A percentile compares a stretch with the other conserved stretches of the same genome.
These are phyloP conservation scores for Penelope pileata DNA, from an alignment of 2,113 vertebrate genomes.

Conservation along the genomic window DNA sequence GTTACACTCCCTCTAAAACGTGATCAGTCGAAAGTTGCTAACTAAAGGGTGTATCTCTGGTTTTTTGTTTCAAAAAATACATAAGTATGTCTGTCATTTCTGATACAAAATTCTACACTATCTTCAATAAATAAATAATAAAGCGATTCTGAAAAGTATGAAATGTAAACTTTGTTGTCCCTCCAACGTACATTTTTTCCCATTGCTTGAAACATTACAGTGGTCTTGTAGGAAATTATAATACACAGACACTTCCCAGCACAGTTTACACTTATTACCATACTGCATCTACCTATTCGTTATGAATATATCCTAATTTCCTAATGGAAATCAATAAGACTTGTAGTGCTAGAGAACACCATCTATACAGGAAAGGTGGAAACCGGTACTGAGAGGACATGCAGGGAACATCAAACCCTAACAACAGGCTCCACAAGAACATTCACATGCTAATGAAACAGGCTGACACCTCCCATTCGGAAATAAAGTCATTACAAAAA, in stretches of 20 bases:
- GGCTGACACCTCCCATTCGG: conserved; percentile 27
- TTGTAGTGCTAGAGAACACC: conserved; percentile 62
- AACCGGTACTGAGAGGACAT: conserved; percentile 65
- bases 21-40: conserved; percentile 70
- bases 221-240: conserved; percentile 61
- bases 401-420: conserved; percentile 64
- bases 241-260: conserved; percentile 67
- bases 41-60: conserved; percentile 72
- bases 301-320: conserved; percentile 54
- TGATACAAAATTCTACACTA: conserved; percentile 81
- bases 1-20: conserved; percentile 57
- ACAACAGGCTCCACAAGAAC: conserved; percentile 51
- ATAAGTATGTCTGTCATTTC: conserved; percentile 77
- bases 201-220: conserved; percentile 67
- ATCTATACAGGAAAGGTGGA: conserved; percentile 53
- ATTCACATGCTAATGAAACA: conserved; percentile 51
- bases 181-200: conserved; percentile 57
- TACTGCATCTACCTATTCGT: conserved; percentile 29
- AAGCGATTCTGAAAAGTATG: conserved; percentile 81
- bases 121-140: conserved; percentile 84
- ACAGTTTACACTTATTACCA: conserved; percentile 64
- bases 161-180: conserved; percentile 84
- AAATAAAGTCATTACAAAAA: conserved; percentile 33
- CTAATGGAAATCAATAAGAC: conserved; percentile 65
- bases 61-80: conserved; percentile 78